These are phyloP conservation scores for Mechanitis mazaeus DNA, from an alignment of 2,888 invertebrate genomes.

Conservation along the genomic window DNA sequence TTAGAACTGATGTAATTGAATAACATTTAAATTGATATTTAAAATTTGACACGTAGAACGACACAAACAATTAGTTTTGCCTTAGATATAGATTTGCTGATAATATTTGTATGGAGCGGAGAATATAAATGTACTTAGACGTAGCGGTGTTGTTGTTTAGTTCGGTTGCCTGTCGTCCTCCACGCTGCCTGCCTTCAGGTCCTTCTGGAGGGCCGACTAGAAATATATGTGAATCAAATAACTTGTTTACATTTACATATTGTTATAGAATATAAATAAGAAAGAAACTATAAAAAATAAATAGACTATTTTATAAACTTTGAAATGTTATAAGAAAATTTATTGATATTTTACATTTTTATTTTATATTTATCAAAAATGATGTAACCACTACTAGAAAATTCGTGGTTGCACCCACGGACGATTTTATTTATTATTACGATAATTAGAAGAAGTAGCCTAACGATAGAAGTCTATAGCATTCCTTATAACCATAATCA, in stretches of 20 bases:
- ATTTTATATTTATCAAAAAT: no score
- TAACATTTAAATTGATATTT: constrained; percentile 62
- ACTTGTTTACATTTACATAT: neutral
- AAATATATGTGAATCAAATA: constrained; percentile 31
- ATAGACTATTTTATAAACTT: no score
- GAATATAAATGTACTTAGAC: constrained; percentile 44
- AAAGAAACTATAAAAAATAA: no score
- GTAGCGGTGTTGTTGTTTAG: constrained; percentile 37
- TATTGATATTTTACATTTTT: no score
- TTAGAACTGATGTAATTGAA: constrained; percentile 49
- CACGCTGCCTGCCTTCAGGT: constrained; percentile 62
- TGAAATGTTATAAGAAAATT: no score
- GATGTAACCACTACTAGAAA: no score
- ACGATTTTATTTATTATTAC: no score
- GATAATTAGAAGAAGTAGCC: no score
- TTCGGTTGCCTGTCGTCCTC: constrained; percentile 70
- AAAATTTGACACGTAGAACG: constrained; percentile 43
- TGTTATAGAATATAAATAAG: neutral
- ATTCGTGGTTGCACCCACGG: no score
- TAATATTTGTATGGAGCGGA: constrained; percentile 51
- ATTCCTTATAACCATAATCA: no score
- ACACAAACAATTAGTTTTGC: constrained; percentile 40
- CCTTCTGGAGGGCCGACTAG: constrained; percentile 65
- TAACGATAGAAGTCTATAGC: no score
- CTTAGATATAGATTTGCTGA: constrained; percentile 39